Evolutionary conservation across 2,888 invertebrate species (phyloP), one percentile per base, ranked within the genome.

Genomic region (Netelia fuscicornis): DNA sequence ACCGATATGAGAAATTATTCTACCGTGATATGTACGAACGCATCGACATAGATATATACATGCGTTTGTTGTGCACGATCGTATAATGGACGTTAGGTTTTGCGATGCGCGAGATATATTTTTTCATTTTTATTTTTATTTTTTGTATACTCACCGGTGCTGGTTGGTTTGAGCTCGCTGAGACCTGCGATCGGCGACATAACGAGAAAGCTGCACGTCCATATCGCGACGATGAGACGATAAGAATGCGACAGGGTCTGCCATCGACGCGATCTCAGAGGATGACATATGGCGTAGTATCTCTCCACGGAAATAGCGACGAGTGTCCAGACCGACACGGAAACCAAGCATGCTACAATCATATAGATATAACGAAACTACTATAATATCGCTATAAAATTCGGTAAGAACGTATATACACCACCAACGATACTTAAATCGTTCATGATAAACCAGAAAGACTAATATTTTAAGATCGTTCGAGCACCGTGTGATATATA

Each of bases 221-320:
- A 97, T 78, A 96, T 96, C 72, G 95, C 94, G 2, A 94, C 94
- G 87, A 97, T 96, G 89, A 96, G 96, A 91, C 95, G 96, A 93
- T 97, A 97, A 58, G 97, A 96, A 93, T 97, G 97, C 74, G 95
- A 95, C 84, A 96, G 94, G 0, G 97, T 97, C 93, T 97, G 97
- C 97, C 97, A 97, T 84, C 96, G 94, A 42, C 97, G 93, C 1
- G 97, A 97, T 80, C 96, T 95, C 64, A 97, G 92, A 0, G 97
- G 97, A 92, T 96, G 96, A 91, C 97, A 97, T 89, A 97, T 97
- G 86, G 97, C 97, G 92, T 96, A 97, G 93, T 97, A 97, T 13
- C 97, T 94, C 92, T 97, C 97, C 89, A 97, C 95, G 6, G 97
- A 97, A 87, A 97, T 97, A 70, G 96, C 96, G 44, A 97, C 97